A percentile compares a stretch with the other conserved stretches of the same genome.
Conservation (phyloP, 2,797 vertebrate genomes). For the Channallabes apus region DNA sequence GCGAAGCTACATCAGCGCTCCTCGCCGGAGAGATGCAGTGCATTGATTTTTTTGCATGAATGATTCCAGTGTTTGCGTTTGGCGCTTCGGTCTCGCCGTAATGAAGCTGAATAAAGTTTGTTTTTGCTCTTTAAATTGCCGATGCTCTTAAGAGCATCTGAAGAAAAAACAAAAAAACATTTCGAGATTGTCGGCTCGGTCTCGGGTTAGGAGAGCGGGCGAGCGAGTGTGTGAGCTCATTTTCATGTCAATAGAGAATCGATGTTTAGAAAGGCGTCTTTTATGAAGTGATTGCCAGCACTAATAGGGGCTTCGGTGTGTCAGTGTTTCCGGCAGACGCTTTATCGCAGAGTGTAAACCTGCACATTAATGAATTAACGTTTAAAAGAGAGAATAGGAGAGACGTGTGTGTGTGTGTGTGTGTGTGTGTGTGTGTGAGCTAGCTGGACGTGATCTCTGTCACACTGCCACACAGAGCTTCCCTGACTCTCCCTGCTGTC, state of each 20-base stretch:
- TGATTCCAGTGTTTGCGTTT: slow-evolving; percentile 50
- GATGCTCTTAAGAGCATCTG: slow-evolving; percentile 4
- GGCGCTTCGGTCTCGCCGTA: slow-evolving; percentile 23
- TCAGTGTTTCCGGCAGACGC: background rate
- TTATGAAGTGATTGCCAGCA: slow-evolving; percentile 12
- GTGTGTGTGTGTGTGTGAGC: slow-evolving; percentile 13
- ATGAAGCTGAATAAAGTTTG: slow-evolving; percentile 24
- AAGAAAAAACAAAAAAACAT: background rate
- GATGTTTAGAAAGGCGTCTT: background rate
- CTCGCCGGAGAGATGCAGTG: slow-evolving; percentile 54
- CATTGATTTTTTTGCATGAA: slow-evolving; percentile 50
- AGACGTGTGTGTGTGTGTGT: background rate
- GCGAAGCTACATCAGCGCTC: slow-evolving; percentile 65
- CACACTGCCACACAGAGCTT: slow-evolving; percentile 46
- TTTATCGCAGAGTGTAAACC: background rate
- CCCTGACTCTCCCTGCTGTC: slow-evolving; percentile 39
- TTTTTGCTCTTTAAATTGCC: slow-evolving; percentile 17
- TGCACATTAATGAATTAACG: background rate
- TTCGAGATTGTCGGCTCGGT: background rate
- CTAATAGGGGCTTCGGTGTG: background rate
- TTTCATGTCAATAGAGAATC: slow-evolving; percentile 17
- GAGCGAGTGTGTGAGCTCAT: background rate
- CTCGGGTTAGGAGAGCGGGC: background rate
- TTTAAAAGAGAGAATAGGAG: background rate
- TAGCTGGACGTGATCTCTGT: slow-evolving; percentile 53